Evolutionary conservation across 2,113 vertebrate genomes (phyloP), one percentile per base, ranked within the genome.

Genomic region (Scomber japonicus): DNA sequence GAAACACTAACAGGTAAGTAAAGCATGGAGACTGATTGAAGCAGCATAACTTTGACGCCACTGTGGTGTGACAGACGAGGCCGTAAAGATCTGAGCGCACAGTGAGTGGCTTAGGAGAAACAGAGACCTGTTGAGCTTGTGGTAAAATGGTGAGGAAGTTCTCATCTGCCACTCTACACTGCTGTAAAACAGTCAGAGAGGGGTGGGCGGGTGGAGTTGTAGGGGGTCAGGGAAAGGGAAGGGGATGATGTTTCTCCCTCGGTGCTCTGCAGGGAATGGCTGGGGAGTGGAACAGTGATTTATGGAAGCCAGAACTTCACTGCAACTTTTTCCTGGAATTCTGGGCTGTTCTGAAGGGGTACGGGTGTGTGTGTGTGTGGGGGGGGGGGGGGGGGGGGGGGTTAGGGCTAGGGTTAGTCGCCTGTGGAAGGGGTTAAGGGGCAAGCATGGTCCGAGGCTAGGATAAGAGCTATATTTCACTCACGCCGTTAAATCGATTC

Each of bases 291-390:
- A 84, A n/a, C 82, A 59, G 81, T 93, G 93, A 95, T 95, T 94
- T 94, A 93, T 92, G 64, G 78, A 79, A 64, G 72, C 69, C 80
- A 91, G 81, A 87, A 84, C 79, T 92, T 85, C 55, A 67, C 83
- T 88, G 70, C 79, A 93, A 82, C 76, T 93, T 94, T 40, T 92
- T 93, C 92, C 86, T 91, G 92, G 93, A 94, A 94, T 90, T 84
- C 1, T 1, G 68, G 85, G 72, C 48, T 62, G 45, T 84, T 91
- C 69, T 80, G 57, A 53, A 51, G 59, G 24, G 35, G 15, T 27
- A 27, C 24, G 2, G 24, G 24, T 27, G 24, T 27, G 24, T 27
- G 24, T 27, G 24, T 27, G 24, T 5, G 27, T 16, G 21, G 51
- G 62, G 64, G 48, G 64, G 21, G 65, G 19, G n/a, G 65, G 19